A percentile compares a stretch with the other conserved stretches of the same genome.
phyloP scores from a whole-genome alignment of 2,113 vertebrate genomes.

The Jacana jacana region DNA sequence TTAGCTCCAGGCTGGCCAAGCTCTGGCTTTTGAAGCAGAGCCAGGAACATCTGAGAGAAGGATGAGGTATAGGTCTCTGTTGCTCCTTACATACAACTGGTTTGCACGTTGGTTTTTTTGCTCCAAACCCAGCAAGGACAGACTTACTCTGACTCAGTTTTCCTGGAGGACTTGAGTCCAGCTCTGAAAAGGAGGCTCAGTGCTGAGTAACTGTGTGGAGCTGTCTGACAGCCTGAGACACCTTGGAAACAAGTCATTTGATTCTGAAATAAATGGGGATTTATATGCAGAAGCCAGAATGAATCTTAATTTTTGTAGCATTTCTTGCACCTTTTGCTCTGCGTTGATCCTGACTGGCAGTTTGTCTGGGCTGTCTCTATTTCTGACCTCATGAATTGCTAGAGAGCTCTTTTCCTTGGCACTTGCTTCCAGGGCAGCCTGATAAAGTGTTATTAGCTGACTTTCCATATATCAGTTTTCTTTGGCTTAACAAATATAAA shows the following conservation, averaged over 20 bases:
- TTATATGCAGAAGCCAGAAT: not conserved
- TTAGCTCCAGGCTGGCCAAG: not conserved
- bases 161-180: not conserved
- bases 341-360: not conserved
- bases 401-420: not conserved
- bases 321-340: not conserved
- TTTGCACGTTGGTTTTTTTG: not conserved
- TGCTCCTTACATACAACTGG: not conserved
- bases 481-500: not conserved
- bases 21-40: not conserved
- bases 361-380: not conserved
- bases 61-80: not conserved
- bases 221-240: not conserved
- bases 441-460: not conserved
- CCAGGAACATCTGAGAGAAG: not conserved
- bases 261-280: not conserved
- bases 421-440: not conserved
- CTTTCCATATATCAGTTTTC: not conserved
- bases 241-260: not conserved
- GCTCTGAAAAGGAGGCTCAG: not conserved
- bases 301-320: not conserved
- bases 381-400: not conserved
- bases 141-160: not conserved
- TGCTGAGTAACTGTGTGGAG: not conserved
- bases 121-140: not conserved